These are phyloP conservation scores for Paramuricea clavata DNA, from an alignment of 92 coral and sea anemone species.

Conservation along the genomic window DNA sequence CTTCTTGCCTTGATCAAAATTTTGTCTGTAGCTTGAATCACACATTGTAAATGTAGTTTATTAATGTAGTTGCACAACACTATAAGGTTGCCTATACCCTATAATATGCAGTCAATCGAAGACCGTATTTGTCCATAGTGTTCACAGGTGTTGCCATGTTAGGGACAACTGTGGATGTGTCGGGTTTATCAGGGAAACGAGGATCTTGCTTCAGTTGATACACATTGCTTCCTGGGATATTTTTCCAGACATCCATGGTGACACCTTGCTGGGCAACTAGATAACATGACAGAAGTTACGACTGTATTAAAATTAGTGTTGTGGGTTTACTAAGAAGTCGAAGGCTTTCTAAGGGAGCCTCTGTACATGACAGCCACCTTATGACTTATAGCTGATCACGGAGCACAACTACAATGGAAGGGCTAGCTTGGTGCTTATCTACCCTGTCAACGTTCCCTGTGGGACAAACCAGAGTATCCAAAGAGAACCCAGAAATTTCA, in stretches of 20 bases:
- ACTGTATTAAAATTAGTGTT: too few species aligned
- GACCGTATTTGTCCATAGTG: background rate
- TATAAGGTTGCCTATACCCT: background rate
- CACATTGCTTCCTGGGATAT: background rate
- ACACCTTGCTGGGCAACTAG: constrained; percentile 4
- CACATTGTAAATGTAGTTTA: background rate
- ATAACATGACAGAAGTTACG: background rate
- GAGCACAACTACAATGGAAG: too few species aligned
- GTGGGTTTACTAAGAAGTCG: too few species aligned
- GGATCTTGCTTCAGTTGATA: constrained; percentile 6
- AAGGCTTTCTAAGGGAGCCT: too few species aligned
- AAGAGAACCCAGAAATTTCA: too few species aligned
- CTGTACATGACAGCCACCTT: too few species aligned
- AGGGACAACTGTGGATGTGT: background rate
- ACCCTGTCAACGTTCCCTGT: too few species aligned
- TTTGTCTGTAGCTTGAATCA: too few species aligned
- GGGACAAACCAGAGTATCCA: too few species aligned
- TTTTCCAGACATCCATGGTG: background rate
- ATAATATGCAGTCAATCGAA: constrained; percentile 15
- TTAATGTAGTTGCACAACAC: background rate
- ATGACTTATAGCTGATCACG: too few species aligned
- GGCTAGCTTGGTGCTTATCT: too few species aligned
- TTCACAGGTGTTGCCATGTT: constrained; percentile 8
- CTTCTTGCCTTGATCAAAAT: too few species aligned
- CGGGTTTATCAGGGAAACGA: constrained; percentile 6